A percentile compares a stretch with the other conserved stretches of the same genome.
Conservation (phyloP, 1,140 invertebrate genomes). For the Scaptomyza pallida region DNA sequence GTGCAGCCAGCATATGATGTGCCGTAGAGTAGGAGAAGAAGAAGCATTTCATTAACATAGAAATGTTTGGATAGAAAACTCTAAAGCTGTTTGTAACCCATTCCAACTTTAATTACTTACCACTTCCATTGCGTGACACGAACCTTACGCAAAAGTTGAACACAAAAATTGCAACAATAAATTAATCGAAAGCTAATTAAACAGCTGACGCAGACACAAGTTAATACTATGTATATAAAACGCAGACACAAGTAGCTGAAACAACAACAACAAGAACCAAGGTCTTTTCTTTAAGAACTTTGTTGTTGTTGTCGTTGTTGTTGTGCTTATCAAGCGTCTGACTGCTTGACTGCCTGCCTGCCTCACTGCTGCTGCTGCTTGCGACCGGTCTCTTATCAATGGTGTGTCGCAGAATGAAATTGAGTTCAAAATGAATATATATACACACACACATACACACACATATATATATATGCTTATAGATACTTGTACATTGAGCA, state of each 20-base stretch:
- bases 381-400: slow-evolving; percentile 50
- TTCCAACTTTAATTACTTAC: too few species aligned
- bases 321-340: slow-evolving; percentile 42
- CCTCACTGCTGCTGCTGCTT: too few species aligned
- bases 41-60: too few species aligned
- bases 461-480: slow-evolving; percentile 3
- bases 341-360: slow-evolving; percentile 12
- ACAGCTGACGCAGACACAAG: slow-evolving; percentile 60
- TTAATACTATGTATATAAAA: too few species aligned
- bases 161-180: slow-evolving; percentile 38
- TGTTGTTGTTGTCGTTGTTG: background rate
- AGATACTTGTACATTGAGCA: slow-evolving; percentile 11
- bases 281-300: slow-evolving; percentile 31
- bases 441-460: background rate
- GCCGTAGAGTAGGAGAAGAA: background rate
- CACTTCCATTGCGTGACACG: too few species aligned
- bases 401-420: slow-evolving; percentile 32
- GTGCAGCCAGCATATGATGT: background rate
- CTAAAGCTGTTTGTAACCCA: too few species aligned
- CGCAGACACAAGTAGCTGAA: slow-evolving; percentile 18
- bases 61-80: too few species aligned
- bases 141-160: slow-evolving; percentile 5
- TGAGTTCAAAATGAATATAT: slow-evolving; percentile 36
- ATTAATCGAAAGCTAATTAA: slow-evolving; percentile 78
- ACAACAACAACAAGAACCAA: slow-evolving; percentile 32